Evolutionary conservation across 2,888 invertebrate genomes (phyloP).

Genomic region (Mythimna loreyi): DNA sequence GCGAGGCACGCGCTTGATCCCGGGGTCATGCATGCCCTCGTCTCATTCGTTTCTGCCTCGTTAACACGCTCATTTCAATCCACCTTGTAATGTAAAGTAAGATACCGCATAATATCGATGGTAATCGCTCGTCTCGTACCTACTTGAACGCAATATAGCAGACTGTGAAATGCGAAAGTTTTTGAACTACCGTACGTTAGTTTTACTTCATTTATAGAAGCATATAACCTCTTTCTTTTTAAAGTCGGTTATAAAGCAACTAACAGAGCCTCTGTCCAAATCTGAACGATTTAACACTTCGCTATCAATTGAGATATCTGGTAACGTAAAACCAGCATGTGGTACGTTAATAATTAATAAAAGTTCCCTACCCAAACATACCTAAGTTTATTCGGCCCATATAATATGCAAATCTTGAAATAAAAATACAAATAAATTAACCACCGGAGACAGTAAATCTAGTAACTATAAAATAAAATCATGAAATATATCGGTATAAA

Average conservation of each 20-base stretch:
- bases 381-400: constrained; percentile 64
- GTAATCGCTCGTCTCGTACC: constrained; percentile 61
- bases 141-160: constrained; percentile 45
- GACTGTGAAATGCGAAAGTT: constrained; percentile 34
- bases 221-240: no score
- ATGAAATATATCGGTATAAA: constrained; percentile 82
- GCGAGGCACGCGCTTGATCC: constrained; percentile 79
- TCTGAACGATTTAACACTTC: constrained; percentile 9
- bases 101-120: constrained; percentile 66
- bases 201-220: constrained; percentile 9
- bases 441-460: constrained; percentile 79
- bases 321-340: constrained; percentile 15
- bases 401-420: constrained; percentile 78
- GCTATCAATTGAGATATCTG: constrained; percentile 31
- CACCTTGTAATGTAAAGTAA: constrained; percentile 70
- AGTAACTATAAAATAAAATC: constrained; percentile 79
- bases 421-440: constrained; percentile 78
- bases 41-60: constrained; percentile 77
- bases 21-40: constrained; percentile 77
- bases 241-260: no score
- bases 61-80: constrained; percentile 79
- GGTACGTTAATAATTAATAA: constrained; percentile 35
- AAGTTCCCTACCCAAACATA: constrained; percentile 28
- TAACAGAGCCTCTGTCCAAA: neutral
- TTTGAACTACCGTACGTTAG: constrained; percentile 11